Evolutionary conservation across 2,888 invertebrate species (phyloP).

Genomic region (Drosophila monieri): DNA sequence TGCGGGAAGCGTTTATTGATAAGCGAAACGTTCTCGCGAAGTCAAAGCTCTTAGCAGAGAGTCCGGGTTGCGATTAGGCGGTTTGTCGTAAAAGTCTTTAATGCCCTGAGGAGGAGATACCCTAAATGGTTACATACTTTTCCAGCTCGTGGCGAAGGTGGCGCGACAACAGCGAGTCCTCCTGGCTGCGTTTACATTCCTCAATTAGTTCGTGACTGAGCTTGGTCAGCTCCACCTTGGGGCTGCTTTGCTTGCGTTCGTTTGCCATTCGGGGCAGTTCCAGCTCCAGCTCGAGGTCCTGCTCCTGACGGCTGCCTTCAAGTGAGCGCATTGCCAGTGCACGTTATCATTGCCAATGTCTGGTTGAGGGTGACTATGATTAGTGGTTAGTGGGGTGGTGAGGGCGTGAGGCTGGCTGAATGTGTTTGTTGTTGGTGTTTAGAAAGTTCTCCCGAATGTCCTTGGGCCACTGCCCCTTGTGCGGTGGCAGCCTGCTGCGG

Average conservation of each 20-base stretch:
- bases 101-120: too few relatives aligned
- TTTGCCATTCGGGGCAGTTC: slow-evolving; percentile 57
- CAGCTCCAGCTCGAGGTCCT: slow-evolving; percentile 8
- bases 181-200: slow-evolving; percentile 81
- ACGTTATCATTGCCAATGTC: slow-evolving; percentile 64
- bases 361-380: slow-evolving; percentile 14
- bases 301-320: slow-evolving; percentile 53
- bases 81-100: neutral
- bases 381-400: slow-evolving; percentile 8
- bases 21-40: slow-evolving; percentile 19
- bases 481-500: slow-evolving; percentile 30
- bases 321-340: slow-evolving; percentile 68
- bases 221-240: slow-evolving; percentile 77
- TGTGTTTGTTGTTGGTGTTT: slow-evolving; percentile 9
- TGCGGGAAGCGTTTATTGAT: slow-evolving; percentile 29
- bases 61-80: neutral
- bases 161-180: slow-evolving; percentile 79
- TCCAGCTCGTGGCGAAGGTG: slow-evolving; percentile 81
- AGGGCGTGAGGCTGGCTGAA: neutral
- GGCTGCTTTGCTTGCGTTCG: slow-evolving; percentile 64
- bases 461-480: slow-evolving; percentile 45
- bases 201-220: slow-evolving; percentile 81
- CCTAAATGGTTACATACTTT: slow-evolving; percentile 63
- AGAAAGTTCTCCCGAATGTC: slow-evolving; percentile 33
- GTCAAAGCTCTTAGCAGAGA: slow-evolving; percentile 1